Conservation (phyloP, 2,113 vertebrate genomes). For the Puma concolor region DNA sequence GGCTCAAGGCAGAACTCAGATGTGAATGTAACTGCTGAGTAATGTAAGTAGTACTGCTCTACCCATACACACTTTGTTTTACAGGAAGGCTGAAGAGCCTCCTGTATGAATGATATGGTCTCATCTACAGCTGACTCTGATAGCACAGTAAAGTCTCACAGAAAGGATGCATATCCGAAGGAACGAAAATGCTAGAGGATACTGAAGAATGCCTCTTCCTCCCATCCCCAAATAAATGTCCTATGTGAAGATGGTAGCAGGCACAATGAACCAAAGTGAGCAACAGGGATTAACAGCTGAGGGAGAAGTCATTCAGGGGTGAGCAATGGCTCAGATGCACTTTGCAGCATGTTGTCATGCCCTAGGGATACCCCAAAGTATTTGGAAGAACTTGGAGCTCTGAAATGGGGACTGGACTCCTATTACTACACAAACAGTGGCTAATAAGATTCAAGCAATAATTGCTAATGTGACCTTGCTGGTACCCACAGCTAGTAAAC, state of each 20-base stretch:
- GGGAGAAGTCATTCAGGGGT: background rate
- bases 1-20: background rate
- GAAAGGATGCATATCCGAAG: background rate
- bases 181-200: background rate
- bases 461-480: background rate
- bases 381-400: background rate
- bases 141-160: background rate
- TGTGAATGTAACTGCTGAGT: background rate
- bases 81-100: background rate
- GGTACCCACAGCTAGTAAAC: background rate
- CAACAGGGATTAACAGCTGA: background rate
- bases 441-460: background rate
- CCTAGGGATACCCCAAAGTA: background rate
- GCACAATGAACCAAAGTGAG: background rate
- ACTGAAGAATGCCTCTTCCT: background rate
- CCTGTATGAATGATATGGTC: background rate
- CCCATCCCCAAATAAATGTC: background rate
- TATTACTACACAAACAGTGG: background rate
- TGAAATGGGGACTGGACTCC: background rate
- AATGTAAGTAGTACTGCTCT: background rate
- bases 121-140: background rate
- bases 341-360: background rate
- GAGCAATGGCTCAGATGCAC: background rate
- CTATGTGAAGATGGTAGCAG: background rate
- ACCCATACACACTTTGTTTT: background rate